phyloP scores from a whole-genome alignment of 53 echinoderm and acorn worm genomes.

The Mesocentrotus franciscanus region DNA sequence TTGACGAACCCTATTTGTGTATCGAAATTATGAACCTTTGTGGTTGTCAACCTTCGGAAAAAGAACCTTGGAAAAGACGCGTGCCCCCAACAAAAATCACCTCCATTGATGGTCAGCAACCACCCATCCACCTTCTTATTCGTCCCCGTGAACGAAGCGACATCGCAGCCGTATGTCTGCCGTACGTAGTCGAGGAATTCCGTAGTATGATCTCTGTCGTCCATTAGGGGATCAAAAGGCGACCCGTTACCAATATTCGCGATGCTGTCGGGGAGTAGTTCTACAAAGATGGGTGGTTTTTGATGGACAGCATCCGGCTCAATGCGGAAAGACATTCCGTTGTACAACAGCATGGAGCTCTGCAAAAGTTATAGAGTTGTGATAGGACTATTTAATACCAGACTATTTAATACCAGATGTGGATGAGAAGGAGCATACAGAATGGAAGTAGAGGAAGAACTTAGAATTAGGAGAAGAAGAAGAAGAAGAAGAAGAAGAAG shows the following conservation, averaged over 20 bases:
- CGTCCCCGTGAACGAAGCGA: neutral
- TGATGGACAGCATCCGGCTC: neutral
- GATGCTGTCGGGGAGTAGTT: neutral
- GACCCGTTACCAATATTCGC: neutral
- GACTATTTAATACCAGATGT: too few species aligned
- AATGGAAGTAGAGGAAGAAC: too few species aligned
- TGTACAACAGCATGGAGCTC: neutral
- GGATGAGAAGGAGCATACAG: too few species aligned
- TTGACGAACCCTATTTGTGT: too few species aligned
- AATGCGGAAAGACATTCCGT: neutral
- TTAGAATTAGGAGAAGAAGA: too few species aligned
- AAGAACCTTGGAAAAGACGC: neutral
- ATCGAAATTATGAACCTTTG: too few species aligned
- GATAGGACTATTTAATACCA: too few species aligned
- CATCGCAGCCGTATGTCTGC: neutral
- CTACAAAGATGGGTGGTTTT: neutral
- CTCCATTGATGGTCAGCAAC: neutral
- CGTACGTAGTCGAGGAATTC: slow-evolving; percentile 2
- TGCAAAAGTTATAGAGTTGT: neutral
- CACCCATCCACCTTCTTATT: neutral
- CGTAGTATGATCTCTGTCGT: neutral
- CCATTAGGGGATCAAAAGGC: neutral
- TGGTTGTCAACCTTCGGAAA: too few species aligned
- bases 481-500: too few species aligned
- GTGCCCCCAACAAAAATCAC: neutral